Conservation (phyloP, 1,140 invertebrate genomes). For the Leptoteleia sp. region DNA sequence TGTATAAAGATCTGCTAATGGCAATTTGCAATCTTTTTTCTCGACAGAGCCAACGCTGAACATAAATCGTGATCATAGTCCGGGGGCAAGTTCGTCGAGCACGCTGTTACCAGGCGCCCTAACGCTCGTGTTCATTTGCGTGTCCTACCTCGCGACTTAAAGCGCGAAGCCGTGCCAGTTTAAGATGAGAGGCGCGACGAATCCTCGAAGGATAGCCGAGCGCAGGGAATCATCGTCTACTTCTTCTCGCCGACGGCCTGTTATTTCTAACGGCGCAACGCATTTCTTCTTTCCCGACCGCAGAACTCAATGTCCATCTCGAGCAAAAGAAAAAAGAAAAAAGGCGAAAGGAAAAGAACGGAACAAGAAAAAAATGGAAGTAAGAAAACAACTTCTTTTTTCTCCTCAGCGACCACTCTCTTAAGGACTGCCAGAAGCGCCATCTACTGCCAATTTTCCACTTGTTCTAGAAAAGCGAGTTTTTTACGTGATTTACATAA, state of each 20-base stretch:
- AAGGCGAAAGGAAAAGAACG: background rate
- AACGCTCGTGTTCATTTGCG: conserved; percentile 50
- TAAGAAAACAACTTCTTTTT: conserved; percentile 2
- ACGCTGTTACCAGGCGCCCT: conserved; percentile 49
- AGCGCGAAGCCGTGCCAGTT: conserved; percentile 47
- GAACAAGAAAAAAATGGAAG: too few relatives aligned
- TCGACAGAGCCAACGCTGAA: conserved; percentile 67
- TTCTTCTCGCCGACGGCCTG: conserved; percentile 35
- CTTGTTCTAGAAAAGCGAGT: background rate
- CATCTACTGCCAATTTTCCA: conserved; percentile 45
- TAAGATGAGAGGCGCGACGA: conserved; percentile 46
- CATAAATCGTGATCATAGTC: conserved; percentile 39
- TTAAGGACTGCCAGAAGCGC: conserved; percentile 28
- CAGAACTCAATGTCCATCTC: conserved; percentile 35
- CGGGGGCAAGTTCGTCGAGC: conserved; percentile 48
- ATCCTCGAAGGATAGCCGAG: conserved; percentile 40
- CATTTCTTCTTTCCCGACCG: conserved; percentile 39
- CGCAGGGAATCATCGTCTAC: conserved; percentile 39
- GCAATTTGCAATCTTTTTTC: conserved; percentile 5
- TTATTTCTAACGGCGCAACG: conserved; percentile 47
- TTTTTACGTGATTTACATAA: conserved; percentile 22
- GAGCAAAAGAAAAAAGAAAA: background rate
- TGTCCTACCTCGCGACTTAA: conserved; percentile 67
- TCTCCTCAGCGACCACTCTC: background rate
- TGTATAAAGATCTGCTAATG: too few relatives aligned